phyloP scores from a whole-genome alignment of 2,797 vertebrate species.

The Poliocrania exsul region DNA sequence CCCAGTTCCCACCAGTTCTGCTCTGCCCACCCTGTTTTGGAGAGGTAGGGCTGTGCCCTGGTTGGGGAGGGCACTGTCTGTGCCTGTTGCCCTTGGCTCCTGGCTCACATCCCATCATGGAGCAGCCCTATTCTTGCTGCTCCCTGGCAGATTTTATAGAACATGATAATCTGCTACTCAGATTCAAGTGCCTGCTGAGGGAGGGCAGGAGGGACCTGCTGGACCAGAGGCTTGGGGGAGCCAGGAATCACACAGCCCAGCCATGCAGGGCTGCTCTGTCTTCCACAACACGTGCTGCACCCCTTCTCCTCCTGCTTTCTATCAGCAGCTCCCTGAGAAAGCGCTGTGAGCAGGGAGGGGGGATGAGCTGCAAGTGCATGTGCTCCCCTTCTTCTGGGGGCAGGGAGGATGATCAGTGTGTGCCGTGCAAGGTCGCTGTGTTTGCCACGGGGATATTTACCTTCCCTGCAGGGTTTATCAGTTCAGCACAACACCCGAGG shows the following conservation, averaged over 20 bases:
- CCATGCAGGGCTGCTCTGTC: background rate
- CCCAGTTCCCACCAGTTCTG: background rate
- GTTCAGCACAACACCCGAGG: background rate
- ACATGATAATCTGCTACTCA: background rate
- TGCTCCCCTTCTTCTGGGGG: background rate
- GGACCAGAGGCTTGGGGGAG: background rate
- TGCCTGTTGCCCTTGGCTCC: background rate
- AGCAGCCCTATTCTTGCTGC: background rate
- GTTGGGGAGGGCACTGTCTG: background rate
- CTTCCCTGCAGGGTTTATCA: background rate
- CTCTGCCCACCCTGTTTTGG: background rate
- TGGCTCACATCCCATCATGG: fast-evolving
- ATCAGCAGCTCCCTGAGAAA: background rate
- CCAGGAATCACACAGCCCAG: background rate
- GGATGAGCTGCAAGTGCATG: background rate
- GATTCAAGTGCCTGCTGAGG: background rate
- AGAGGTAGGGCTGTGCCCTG: background rate
- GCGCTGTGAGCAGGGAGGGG: too few species aligned
- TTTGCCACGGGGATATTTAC: background rate
- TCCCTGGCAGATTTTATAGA: background rate
- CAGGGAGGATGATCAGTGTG: background rate
- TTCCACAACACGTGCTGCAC: background rate
- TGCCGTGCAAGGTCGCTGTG: background rate
- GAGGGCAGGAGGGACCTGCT: background rate
- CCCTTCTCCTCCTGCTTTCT: background rate